phyloP scores from a whole-genome alignment of 2,888 invertebrate genomes.

The Epiperipatus broadwayi region DNA sequence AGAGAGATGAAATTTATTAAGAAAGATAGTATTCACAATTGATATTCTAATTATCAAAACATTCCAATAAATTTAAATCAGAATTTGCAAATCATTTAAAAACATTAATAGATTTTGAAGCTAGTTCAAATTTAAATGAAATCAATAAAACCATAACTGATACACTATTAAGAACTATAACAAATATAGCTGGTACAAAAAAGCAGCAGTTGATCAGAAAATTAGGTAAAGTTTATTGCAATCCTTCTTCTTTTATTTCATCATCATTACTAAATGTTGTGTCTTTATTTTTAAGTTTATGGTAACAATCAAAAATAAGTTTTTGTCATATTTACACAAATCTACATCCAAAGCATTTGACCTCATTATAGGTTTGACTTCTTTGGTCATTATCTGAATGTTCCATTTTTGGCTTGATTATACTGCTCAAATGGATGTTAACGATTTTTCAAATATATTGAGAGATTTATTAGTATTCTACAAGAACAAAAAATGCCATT shows the following conservation, averaged over 20 bases:
- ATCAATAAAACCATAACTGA: too few relatives aligned
- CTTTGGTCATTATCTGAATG: constrained; percentile 50
- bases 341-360: constrained; percentile 76
- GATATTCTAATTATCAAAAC: too few relatives aligned
- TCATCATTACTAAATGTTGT: constrained; percentile 56
- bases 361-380: constrained; percentile 51
- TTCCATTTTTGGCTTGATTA: constrained; percentile 65
- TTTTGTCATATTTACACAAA: constrained; percentile 77
- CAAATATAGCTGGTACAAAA: too few relatives aligned
- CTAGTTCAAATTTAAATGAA: too few relatives aligned
- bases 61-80: too few relatives aligned
- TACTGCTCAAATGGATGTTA: constrained; percentile 77
- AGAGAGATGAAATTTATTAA: too few relatives aligned
- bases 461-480: constrained; percentile 53
- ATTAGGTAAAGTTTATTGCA: too few relatives aligned
- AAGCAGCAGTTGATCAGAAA: too few relatives aligned
- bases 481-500: constrained; percentile 93
- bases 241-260: constrained; percentile 11
- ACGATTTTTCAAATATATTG: constrained; percentile 85
- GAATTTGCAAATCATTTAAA: too few relatives aligned
- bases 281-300: constrained; percentile 56
- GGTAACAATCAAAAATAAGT: constrained; percentile 57
- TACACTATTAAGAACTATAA: too few relatives aligned
- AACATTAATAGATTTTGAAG: too few relatives aligned
- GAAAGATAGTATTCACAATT: too few relatives aligned